phyloP scores from a whole-genome alignment of 2,113 vertebrate species.

The Neolamprologus longior region DNA sequence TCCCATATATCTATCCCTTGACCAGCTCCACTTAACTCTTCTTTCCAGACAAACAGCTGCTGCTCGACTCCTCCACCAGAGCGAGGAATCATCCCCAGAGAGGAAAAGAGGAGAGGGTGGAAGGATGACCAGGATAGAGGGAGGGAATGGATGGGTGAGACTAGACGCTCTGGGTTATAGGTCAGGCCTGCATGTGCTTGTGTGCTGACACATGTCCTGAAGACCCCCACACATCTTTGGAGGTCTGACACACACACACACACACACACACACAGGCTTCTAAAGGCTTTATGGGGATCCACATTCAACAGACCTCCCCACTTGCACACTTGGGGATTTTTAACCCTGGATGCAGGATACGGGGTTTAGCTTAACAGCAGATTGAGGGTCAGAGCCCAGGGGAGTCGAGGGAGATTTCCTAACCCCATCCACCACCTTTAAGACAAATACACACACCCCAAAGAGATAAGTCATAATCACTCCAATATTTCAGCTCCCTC shows the following conservation, averaged over 20 bases:
- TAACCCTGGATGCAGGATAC: background rate
- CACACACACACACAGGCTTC: background rate
- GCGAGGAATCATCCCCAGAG: constrained; percentile 41
- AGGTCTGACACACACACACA: background rate
- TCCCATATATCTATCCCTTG: background rate
- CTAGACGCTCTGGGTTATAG: constrained; percentile 59
- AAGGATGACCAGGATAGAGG: constrained; percentile 19
- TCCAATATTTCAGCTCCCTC: background rate
- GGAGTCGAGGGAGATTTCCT: background rate
- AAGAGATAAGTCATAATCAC: constrained; percentile 8
- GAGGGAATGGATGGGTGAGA: constrained; percentile 46
- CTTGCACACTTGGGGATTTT: constrained; percentile 15
- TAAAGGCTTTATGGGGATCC: constrained; percentile 1
- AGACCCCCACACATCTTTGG: background rate
- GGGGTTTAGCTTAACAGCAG: constrained; percentile 9
- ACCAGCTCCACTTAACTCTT: background rate
- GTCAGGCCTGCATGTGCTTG: constrained; percentile 50
- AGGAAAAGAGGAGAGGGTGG: constrained; percentile 30
- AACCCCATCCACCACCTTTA: background rate
- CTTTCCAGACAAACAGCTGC: constrained; percentile 56
- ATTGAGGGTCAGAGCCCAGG: constrained; percentile 42
- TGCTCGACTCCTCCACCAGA: constrained; percentile 34
- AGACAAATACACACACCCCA: background rate
- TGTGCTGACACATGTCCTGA: constrained; percentile 22
- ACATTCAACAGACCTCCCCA: background rate